Base-by-base conservation (phyloP, 2,797 vertebrate species). In the Sebastes steindachneri region DNA sequence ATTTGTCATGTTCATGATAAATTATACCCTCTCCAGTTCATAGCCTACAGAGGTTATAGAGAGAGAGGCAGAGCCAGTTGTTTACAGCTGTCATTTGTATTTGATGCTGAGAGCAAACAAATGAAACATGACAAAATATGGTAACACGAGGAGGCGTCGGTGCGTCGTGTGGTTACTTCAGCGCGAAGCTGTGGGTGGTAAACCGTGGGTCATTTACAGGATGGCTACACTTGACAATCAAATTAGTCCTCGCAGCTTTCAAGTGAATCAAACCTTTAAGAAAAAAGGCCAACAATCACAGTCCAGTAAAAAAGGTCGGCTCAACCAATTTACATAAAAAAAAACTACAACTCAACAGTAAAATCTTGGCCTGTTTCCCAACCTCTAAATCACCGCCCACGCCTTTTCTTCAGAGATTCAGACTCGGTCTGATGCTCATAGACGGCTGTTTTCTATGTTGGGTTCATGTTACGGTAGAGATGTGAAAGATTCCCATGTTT, bases 1-100 rank as follows among this genome's bases (percentile, higher is more conserved):
- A 95, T 96, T 94, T 94, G 92, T 94, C 93, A 92, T 92, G 93
- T 91, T 93, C 85, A 88, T 95, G 93, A 95, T 94, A 79, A 95
- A 95, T 95, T 94, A 94, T 86, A 86, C 77, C 91, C 89, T 93
- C 82, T 85, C 63, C 83, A 90, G 84, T 90, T 89, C 89, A 84
- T 85, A 93, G 90, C 89, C 86, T 86, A 77, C 79, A 80, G 92
- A 89, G 83, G 88, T 51, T 73, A 69, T 35, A 60, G 21, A 60
- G 66, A 65, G 77, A 75, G 63, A 10, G 65, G 73, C 35, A 53
- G 62, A 73, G 73, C 19, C 53, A 73, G 79, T 84, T 87, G 84
- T 89, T 90, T 88, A 89, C 79, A 82, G 78, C 87, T 92, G 87
- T 90, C 90, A 85, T 77, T 85, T 84, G 69, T 82, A 79, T 85